Evolutionary conservation across 2,797 vertebrate species (phyloP).

Genomic region (Stomatorhinus walkeri): DNA sequence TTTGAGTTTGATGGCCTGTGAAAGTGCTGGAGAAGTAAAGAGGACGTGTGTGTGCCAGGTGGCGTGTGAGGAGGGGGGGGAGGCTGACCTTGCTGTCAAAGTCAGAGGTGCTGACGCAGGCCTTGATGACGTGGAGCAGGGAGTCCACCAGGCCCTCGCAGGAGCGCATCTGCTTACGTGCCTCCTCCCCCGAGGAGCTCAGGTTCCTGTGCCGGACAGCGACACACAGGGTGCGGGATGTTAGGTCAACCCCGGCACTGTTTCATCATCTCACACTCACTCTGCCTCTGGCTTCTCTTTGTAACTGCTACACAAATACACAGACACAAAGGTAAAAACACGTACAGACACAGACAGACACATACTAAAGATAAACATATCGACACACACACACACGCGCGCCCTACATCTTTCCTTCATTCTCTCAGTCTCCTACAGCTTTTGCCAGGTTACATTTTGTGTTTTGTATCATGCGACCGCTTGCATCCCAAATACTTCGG

Average conservation of each 20-base stretch:
- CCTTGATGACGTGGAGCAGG: conserved; percentile 90
- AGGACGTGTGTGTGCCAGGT: not conserved
- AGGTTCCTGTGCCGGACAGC: conserved; percentile 69
- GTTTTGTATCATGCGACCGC: not conserved
- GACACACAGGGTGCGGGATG: not conserved
- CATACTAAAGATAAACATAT: not conserved
- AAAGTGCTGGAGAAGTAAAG: not conserved
- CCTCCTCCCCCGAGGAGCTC: conserved; percentile 93
- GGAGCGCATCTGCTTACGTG: conserved; percentile 86
- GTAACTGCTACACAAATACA: not conserved
- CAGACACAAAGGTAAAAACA: conserved; percentile 19
- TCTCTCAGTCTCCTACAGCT: not conserved
- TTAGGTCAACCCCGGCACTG: not conserved
- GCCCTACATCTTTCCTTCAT: not conserved
- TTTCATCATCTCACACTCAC: not conserved
- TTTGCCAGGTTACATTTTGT: not conserved
- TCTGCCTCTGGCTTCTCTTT: not conserved
- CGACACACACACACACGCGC: not conserved
- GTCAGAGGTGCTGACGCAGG: conserved; percentile 94
- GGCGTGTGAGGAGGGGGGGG: not conserved
- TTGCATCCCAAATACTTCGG: not conserved
- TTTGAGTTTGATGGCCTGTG: not conserved
- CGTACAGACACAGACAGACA: not conserved
- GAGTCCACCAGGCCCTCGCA: conserved; percentile 95
- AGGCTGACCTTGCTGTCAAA: conserved; percentile 92